phyloP scores from a whole-genome alignment of 2,888 invertebrate species.

The Hemithea aestivaria region DNA sequence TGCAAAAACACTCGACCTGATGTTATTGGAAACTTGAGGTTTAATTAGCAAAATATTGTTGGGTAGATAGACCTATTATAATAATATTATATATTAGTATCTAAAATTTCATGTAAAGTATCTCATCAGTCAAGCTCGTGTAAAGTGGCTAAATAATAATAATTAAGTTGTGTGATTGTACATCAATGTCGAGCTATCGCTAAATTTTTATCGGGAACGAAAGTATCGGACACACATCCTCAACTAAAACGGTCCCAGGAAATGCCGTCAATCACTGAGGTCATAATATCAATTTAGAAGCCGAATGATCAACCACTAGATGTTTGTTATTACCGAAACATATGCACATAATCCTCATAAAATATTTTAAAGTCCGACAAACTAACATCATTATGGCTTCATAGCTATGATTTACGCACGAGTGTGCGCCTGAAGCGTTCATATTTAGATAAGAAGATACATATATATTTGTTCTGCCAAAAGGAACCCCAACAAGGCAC shows the following conservation, averaged over 20 bases:
- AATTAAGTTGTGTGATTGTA: too few relatives aligned
- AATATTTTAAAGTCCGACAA: slow-evolving; percentile 31
- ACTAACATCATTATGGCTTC: slow-evolving; percentile 7
- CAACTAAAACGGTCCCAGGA: slow-evolving; percentile 38
- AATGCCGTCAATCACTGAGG: slow-evolving; percentile 46
- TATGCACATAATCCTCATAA: slow-evolving; percentile 35
- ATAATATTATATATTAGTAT: too few relatives aligned
- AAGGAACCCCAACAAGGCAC: slow-evolving; percentile 62
- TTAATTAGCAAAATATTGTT: too few relatives aligned
- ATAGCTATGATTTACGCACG: slow-evolving; percentile 10
- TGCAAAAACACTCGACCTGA: background rate
- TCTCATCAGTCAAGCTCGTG: too few relatives aligned
- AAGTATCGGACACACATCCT: slow-evolving; percentile 9
- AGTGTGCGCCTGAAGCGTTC: slow-evolving; percentile 14
- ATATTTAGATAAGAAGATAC: slow-evolving; percentile 24
- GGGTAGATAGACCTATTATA: too few relatives aligned
- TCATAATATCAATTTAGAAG: slow-evolving; percentile 24
- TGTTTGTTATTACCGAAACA: slow-evolving; percentile 28
- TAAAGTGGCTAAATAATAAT: too few relatives aligned
- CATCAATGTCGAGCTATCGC: too few relatives aligned
- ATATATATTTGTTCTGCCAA: slow-evolving; percentile 32
- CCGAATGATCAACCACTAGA: slow-evolving; percentile 19
- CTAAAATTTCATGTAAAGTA: too few relatives aligned
- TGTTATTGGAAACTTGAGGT: too few relatives aligned
- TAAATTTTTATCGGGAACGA: background rate